Percentiles rank a stretch among this genome's conserved stretches.
Conservation (phyloP, 2,888 invertebrate species). For the Gandaritis pyraliata region DNA sequence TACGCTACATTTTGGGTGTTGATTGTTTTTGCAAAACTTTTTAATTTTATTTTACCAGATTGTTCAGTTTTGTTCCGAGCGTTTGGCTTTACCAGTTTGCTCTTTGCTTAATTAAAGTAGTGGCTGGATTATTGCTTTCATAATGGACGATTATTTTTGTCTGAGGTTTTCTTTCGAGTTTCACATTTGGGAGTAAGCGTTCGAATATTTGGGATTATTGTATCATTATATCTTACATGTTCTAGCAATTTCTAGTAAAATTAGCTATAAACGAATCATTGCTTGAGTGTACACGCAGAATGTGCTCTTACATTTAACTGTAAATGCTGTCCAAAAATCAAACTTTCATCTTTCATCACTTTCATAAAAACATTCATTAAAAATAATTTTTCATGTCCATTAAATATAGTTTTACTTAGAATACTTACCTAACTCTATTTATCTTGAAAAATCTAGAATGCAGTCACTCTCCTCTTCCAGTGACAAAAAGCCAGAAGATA, state of each 20-base stretch:
- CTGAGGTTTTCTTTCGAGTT: background rate
- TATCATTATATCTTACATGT: too few species aligned
- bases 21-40: conserved; percentile 47
- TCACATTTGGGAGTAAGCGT: background rate
- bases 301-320: background rate
- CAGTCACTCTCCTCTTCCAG: conserved; percentile 4
- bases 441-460: background rate
- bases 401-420: background rate
- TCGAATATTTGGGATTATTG: background rate
- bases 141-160: conserved; percentile 6
- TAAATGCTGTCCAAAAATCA: too few species aligned
- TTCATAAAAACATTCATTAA: too few species aligned
- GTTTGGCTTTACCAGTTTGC: conserved; percentile 26
- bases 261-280: conserved; percentile 48
- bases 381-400: too few species aligned
- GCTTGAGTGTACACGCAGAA: conserved; percentile 70
- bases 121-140: conserved; percentile 22
- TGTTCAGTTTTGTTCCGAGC: conserved; percentile 16
- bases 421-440: background rate
- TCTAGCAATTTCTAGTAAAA: too few species aligned
- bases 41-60: conserved; percentile 38
- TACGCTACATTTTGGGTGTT: conserved; percentile 35
- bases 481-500: conserved; percentile 17
- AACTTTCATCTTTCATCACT: too few species aligned
- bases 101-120: conserved; percentile 27